Base-by-base conservation (phyloP, 2,797 vertebrate species). In the Eurystomus glaucurus region DNA sequence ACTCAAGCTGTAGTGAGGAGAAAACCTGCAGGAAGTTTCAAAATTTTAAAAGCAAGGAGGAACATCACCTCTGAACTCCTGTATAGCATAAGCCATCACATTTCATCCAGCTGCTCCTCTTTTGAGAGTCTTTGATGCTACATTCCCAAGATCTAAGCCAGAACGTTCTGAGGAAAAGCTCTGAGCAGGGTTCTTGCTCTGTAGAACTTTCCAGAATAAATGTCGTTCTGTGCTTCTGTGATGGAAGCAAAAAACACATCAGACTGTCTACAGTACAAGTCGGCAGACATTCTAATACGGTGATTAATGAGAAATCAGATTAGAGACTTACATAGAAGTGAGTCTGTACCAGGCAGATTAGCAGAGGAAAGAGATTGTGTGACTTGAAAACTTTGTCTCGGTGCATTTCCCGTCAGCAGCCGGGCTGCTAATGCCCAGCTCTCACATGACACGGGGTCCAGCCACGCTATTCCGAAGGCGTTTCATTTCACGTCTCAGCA, bases 391-490 rank as follows among this genome's bases (percentile, higher is more conserved):
- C 7, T 17, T 37, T 0, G 0, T 17, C n/a, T 2, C 35, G 2
- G 18, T 5, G 50, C n/a, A 5, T 19, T 21, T 76, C 35, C 57
- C 70, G 6, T 9, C 3, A 35, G 58, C 29, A 29, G 57, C 3
- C 8, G 14, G 41, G 29, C 20, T 71, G 43, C 43, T 41, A 8
- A 6, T 1, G 31, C 43, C 43, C 26, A 7, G 10, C 13, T 12
- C 35, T 26, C 0, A 0, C 19, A 7, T 4, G 4, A n/a, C 16
- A 45, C 2, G 0, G 16, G 13, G 28, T 37, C 37, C 45, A 25
- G 3, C 45, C 46, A 46, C 37, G 2, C n/a, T 29, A 3, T 21
- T 39, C 69, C 69, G 28, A 57, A 22, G 21, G 55, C 21, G 25
- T 37, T 61, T 14, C 9, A 5, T 23, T n/a, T 15, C 19, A 15